Evolutionary conservation across 1,140 invertebrate species (phyloP), one percentile per base, ranked within the genome.

Genomic region (Lepidostoma basale): DNA sequence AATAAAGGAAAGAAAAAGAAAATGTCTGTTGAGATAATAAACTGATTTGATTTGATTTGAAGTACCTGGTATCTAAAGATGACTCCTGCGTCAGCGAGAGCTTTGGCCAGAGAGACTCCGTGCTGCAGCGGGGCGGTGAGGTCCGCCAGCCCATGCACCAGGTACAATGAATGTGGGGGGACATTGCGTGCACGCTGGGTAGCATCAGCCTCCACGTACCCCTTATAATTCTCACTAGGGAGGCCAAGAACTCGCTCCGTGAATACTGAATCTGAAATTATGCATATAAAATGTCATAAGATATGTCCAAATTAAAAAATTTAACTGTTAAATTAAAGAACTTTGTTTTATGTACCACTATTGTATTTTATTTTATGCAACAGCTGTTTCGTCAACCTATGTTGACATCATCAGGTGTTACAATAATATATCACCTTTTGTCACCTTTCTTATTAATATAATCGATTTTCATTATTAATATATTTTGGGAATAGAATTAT

Each of bases 91-190:
- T 93, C 88, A 20, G 93, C 90, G 68, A 98, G 86, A 67, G 94
- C 91, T 77, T 92, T 89, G 30, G 95, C 92, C 60, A 97, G 86
- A 76, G 93, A 88, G 77, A 96, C 89, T 66, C 90, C 91, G 81
- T 98, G 95, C 74, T 94, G 92, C 83, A 96, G 95, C 74, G 96
- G 96, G 73, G 95, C 93, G 75, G 92, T 92, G 72, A 96, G 87
- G 81, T 97, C 94, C 9, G 91, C 91, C 77, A 96, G 86, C 67
- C 95, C 95, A 77, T 97, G 96, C 74, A 98, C 85, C 67, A 98
- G 84, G 80, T 95, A 93, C 75, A 96, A 89, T 62, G 92, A 92
- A 77, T 94, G 90, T 74, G 89, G 88, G 67, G 92, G 90, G 71
- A 97, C 92, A 77, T 94, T 87, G 76, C 89, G 88, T 36, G 93